phyloP scores from a whole-genome alignment of 2,888 invertebrate species.

The Parnassius glacialis region DNA sequence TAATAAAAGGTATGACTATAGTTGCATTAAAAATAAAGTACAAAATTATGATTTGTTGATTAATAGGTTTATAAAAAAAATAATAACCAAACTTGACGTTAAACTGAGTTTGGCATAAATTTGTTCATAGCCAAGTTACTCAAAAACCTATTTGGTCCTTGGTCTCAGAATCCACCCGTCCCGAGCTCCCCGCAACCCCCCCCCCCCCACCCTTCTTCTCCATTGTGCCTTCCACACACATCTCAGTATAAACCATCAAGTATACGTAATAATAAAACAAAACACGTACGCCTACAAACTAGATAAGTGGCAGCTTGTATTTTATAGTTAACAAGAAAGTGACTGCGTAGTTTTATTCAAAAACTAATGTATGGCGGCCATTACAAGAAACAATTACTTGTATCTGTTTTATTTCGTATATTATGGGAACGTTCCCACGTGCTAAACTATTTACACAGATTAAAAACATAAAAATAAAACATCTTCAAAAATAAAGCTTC shows the following conservation, averaged over 20 bases:
- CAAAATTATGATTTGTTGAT: no score
- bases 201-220: constrained; percentile 43
- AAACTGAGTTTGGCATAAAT: no score
- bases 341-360: no score
- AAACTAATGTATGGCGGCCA: background rate
- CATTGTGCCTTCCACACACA: constrained; percentile 46
- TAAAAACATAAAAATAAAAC: constrained; percentile 30
- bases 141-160: no score
- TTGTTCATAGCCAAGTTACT: no score
- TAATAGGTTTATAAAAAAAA: no score
- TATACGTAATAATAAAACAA: constrained; percentile 58
- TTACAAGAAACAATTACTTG: no score
- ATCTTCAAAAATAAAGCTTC: constrained; percentile 48
- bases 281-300: constrained; percentile 73
- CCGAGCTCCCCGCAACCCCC: constrained; percentile 33
- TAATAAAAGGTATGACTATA: no score
- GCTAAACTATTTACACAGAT: constrained; percentile 48
- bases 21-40: no score
- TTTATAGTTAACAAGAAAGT: background rate
- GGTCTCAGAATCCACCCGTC: constrained; percentile 25
- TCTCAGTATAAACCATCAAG: constrained; percentile 62
- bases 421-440: background rate
- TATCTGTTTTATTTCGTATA: no score
- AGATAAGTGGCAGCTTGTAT: constrained; percentile 55
- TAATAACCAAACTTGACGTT: no score